Base-by-base conservation (phyloP, 2,888 invertebrate species). In the Stenodema calcarata region DNA sequence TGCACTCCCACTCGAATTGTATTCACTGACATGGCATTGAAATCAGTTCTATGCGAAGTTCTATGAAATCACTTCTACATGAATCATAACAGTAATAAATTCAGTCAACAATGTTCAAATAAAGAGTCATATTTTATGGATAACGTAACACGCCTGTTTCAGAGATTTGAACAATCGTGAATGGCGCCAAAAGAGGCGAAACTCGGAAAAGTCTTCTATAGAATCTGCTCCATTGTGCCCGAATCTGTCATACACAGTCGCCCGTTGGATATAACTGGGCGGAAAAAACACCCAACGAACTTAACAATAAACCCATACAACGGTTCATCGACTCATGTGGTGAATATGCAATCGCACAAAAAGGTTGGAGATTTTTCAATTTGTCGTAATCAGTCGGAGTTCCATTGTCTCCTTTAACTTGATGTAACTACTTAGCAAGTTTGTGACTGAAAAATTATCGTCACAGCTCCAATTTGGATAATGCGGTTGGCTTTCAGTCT, bases 401-500 rank as follows among this genome's bases (percentile, higher is more conserved):
- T 35, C 3, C 23, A 23, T 62, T 54, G 54, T 54, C 54, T 1
- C 18, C n/a, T 54, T 4, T 62, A 62, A 11, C 6, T 62, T 62
- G 18, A n/a, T 2, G 6, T 18, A 14, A n/a, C 9, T 23, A 23
- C 11, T 62, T 18, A 27, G 62, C 62, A 18, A 62, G 11, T 35
- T 73, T 30, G 18, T 44, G 44, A 78, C 7, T 18, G 41, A 44
- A 78, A 78, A 78, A 78, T 78, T 35, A 44, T 82, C 69, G 30
- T 42, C 35, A 2, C 7, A 35, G 23, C 41, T 23, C 42, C 82
- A 82, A 82, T 82, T 82, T 35, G 42, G 41, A 14, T 82, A 28
- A 82, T 62, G 82, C 76, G n/a, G n/a, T 76, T 30, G 82, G 82
- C 82, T 82, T 82, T 82, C 82, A 82, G 41, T 18, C 69, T 82